These are phyloP conservation scores for Belonocnema kinseyi DNA, from an alignment of 1,140 invertebrate genomes.

Conservation along the genomic window DNA sequence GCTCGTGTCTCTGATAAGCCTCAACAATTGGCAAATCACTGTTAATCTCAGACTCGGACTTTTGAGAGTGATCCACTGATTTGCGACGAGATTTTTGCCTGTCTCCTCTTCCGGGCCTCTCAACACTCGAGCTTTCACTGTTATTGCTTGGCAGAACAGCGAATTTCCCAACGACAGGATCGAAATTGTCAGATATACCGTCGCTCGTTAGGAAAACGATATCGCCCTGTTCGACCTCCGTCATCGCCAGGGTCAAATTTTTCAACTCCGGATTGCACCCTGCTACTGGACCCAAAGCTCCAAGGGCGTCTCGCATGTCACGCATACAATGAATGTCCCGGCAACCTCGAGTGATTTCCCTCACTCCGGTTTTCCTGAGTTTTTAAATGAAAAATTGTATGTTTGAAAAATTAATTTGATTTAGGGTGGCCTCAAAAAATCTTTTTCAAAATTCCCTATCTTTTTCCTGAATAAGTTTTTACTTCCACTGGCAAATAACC, in stretches of 20 bases:
- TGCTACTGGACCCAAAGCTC: conserved; percentile 92
- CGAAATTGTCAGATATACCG: conserved; percentile 96
- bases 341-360: conserved; percentile 80
- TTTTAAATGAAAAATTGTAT: conserved; percentile 27
- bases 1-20: conserved; percentile 87
- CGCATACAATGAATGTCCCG: conserved; percentile 92
- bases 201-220: conserved; percentile 94
- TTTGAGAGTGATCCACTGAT: conserved; percentile 60
- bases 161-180: conserved; percentile 95
- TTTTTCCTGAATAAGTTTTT: too few species aligned
- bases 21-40: conserved; percentile 84
- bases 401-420: neutral
- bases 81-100: conserved; percentile 69
- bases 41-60: conserved; percentile 61
- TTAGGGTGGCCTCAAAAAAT: too few species aligned
- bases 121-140: conserved; percentile 55
- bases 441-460: too few species aligned
- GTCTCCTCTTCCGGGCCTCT: conserved; percentile 61
- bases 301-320: conserved; percentile 94
- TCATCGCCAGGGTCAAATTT: conserved; percentile 93
- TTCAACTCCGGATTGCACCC: conserved; percentile 92
- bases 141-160: conserved; percentile 78
- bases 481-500: too few species aligned
- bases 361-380: conserved; percentile 64
- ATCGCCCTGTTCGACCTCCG: conserved; percentile 88